Conservation (phyloP, 2,113 vertebrate species). For the Gasterosteus nipponicus region DNA sequence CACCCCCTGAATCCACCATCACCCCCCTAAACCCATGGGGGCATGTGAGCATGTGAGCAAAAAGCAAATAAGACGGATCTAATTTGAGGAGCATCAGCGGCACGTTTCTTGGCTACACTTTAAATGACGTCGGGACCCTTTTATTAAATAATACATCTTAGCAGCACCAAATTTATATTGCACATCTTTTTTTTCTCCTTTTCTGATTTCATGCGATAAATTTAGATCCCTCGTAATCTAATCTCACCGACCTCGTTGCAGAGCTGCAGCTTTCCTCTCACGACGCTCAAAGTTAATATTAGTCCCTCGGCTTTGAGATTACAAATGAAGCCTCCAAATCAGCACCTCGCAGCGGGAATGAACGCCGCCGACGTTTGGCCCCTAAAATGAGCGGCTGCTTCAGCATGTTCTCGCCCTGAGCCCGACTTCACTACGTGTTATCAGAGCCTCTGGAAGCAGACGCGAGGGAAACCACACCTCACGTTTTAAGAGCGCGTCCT, state of each 20-base stretch:
- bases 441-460: constrained; percentile 17
- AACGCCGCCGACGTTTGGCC: not conserved
- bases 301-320: constrained; percentile 2
- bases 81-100: constrained; percentile 68
- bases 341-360: not conserved
- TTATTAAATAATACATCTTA: constrained; percentile 77
- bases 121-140: constrained; percentile 58
- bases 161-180: constrained; percentile 65
- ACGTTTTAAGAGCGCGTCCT: constrained; percentile 49
- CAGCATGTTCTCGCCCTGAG: not conserved
- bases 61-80: constrained; percentile 73
- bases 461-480: constrained; percentile 34
- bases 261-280: constrained; percentile 28
- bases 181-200: constrained; percentile 46
- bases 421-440: constrained; percentile 4
- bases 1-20: too few relatives aligned
- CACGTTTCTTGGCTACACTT: constrained; percentile 67
- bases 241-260: constrained; percentile 71
- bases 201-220: constrained; percentile 75
- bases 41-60: constrained; percentile 70
- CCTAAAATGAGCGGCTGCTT: not conserved
- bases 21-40: too few relatives aligned
- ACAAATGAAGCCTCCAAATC: constrained; percentile 6
- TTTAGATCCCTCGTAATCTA: constrained; percentile 73
- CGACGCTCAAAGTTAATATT: constrained; percentile 48